Evolutionary conservation across 2,888 invertebrate species (phyloP).

Genomic region (Pseudococcus longispinus): DNA sequence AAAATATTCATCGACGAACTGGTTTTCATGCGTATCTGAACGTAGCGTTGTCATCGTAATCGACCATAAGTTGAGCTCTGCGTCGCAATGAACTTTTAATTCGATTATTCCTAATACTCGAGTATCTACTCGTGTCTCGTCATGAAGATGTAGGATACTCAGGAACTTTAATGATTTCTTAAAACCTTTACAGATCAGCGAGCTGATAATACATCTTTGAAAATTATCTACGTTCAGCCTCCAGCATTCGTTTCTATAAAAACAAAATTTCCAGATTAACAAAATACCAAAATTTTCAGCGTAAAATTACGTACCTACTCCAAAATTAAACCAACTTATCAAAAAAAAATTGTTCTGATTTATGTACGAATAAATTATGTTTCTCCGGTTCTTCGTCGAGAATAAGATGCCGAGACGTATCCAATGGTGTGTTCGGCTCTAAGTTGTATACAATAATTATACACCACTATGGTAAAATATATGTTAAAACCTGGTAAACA

Average conservation of each 20-base stretch:
- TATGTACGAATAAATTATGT: not conserved
- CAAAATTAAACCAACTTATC: not conserved
- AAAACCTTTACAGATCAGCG: not conserved
- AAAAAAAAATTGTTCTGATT: not conserved
- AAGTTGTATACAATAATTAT: constrained; percentile 25
- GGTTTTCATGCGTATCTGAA: not conserved
- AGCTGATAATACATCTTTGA: not conserved
- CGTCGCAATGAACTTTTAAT: not conserved
- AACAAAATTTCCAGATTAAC: not conserved
- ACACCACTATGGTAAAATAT: not conserved
- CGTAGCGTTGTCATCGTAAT: not conserved
- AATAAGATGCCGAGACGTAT: not conserved
- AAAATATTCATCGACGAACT: not conserved
- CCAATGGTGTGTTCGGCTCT: not conserved
- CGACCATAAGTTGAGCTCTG: not conserved
- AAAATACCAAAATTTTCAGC: not conserved
- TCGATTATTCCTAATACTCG: not conserved
- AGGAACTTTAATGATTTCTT: not conserved
- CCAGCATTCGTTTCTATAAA: not conserved
- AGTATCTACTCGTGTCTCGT: not conserved
- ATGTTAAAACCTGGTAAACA: not conserved
- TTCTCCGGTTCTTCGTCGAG: not conserved
- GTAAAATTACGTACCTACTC: not conserved
- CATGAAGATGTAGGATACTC: not conserved
- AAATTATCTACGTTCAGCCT: not conserved